A percentile compares a stretch with the other conserved stretches of the same genome.
Conservation (phyloP, 2,797 vertebrate genomes). For the Momotus momota region DNA sequence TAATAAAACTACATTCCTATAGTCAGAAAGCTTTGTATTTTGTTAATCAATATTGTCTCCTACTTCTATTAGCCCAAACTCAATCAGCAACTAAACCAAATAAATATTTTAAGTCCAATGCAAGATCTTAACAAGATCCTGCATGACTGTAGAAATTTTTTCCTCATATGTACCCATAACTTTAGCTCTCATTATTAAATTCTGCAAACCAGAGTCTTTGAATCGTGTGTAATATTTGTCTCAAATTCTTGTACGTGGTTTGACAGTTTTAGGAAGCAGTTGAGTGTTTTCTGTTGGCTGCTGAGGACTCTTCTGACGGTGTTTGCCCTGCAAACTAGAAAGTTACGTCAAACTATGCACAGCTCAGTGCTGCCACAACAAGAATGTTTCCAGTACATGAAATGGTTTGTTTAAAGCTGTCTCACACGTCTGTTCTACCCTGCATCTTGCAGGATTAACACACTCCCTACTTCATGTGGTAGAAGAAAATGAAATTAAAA, state of each 20-base stretch:
- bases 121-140: background rate
- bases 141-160: background rate
- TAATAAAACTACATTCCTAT: background rate
- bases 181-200: background rate
- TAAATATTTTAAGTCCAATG: background rate
- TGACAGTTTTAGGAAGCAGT: background rate
- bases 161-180: background rate
- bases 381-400: background rate
- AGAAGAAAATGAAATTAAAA: too few relatives aligned
- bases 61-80: background rate
- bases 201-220: background rate
- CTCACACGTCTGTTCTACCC: background rate
- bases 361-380: background rate
- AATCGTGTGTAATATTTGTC: background rate
- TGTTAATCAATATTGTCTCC: background rate
- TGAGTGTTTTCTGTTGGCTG: background rate
- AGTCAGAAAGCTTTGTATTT: background rate
- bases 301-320: background rate
- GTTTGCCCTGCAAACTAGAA: background rate
- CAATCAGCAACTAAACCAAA: background rate
- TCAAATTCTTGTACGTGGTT: background rate
- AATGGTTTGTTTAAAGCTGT: background rate
- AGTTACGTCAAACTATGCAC: background rate
- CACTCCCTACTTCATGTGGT: accelerated
- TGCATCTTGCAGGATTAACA: background rate